Evolutionary conservation across 2,888 invertebrate genomes (phyloP).

Genomic region (Xylocampa areola): DNA sequence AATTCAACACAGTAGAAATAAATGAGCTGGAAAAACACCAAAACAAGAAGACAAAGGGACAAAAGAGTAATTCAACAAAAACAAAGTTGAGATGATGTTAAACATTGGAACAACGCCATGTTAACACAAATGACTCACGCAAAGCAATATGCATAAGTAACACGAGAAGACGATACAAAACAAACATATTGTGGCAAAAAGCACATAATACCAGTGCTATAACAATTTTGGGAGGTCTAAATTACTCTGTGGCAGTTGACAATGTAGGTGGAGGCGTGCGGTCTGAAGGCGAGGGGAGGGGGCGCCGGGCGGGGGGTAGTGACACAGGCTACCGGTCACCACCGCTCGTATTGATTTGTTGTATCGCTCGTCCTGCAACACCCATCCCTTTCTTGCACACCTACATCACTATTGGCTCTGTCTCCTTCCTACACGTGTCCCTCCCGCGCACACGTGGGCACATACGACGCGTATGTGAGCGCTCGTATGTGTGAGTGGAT

Average conservation of each 20-base stretch:
- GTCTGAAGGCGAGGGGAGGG: slow-evolving; percentile 73
- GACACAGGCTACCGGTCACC: slow-evolving; percentile 90
- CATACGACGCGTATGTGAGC: slow-evolving; percentile 76
- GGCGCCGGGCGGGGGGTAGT: slow-evolving; percentile 75
- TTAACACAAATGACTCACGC: slow-evolving; percentile 45
- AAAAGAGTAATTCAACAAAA: slow-evolving; percentile 20
- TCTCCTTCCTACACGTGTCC: slow-evolving; percentile 77
- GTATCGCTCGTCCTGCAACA: slow-evolving; percentile 90
- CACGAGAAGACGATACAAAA: slow-evolving; percentile 47
- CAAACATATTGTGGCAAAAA: slow-evolving; percentile 64
- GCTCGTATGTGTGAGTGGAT: slow-evolving; percentile 67
- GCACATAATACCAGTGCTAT: slow-evolving; percentile 64
- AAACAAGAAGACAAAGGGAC: neutral
- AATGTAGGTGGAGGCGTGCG: slow-evolving; percentile 88
- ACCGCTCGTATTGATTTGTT: slow-evolving; percentile 91
- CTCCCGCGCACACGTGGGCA: slow-evolving; percentile 82
- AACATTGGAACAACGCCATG: slow-evolving; percentile 41
- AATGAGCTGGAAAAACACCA: neutral
- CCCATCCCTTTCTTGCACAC: slow-evolving; percentile 80
- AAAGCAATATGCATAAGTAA: slow-evolving; percentile 52
- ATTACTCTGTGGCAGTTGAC: slow-evolving; percentile 86
- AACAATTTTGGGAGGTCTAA: slow-evolving; percentile 74
- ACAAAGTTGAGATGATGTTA: slow-evolving; percentile 34
- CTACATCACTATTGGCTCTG: slow-evolving; percentile 60
- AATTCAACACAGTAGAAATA: neutral